A percentile compares a stretch with the other conserved stretches of the same genome.
Evolutionary conservation across 2,113 vertebrate genomes (phyloP).

Genomic region (Pardalotus punctatus): DNA sequence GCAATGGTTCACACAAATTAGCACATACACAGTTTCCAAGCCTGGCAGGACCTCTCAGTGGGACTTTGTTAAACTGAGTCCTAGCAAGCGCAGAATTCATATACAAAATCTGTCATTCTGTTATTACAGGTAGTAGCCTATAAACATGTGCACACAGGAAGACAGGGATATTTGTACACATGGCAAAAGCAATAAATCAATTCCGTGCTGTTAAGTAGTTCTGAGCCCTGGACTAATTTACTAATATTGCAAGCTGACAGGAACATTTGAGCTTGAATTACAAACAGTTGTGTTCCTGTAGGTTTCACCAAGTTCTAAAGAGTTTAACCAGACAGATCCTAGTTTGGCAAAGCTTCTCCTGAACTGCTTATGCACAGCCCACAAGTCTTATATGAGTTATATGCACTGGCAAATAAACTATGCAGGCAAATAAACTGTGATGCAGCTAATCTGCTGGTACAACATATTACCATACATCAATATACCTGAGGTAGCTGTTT

Average conservation of each 20-base stretch:
- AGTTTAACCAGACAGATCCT: not conserved
- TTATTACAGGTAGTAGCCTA: not conserved
- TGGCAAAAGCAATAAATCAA: not conserved
- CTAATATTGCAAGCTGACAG: not conserved
- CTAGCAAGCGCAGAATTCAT: not conserved
- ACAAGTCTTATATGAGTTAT: not conserved
- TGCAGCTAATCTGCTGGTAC: not conserved
- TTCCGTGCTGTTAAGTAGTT: not conserved
- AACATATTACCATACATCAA: not conserved
- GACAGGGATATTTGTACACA: not conserved
- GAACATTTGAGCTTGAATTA: not conserved
- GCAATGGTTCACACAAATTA: not conserved
- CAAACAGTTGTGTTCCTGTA: not conserved
- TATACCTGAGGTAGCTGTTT: conserved; percentile 84
- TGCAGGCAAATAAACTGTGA: not conserved
- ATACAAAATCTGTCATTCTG: not conserved
- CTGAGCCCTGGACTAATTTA: not conserved
- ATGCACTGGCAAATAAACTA: not conserved
- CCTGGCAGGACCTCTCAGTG: not conserved
- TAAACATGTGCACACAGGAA: not conserved
- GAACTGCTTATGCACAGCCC: not conserved
- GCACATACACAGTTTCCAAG: not conserved
- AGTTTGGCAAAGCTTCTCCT: not conserved
- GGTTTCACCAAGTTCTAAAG: not conserved
- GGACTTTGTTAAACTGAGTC: not conserved